Evolutionary conservation across 2,888 invertebrate genomes (phyloP).

Genomic region (Mythimna impura): DNA sequence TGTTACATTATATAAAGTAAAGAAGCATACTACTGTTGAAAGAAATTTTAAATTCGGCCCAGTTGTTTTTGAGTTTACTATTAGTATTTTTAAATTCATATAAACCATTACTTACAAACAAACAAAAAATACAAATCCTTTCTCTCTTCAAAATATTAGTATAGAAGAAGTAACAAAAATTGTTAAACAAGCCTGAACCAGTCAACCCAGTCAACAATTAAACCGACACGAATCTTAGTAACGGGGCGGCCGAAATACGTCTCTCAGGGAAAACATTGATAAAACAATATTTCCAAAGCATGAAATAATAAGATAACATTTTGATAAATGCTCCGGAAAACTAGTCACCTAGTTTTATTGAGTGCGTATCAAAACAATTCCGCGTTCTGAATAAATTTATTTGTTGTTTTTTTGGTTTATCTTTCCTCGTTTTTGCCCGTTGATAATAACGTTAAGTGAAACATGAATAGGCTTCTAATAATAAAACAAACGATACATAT

Average conservation of each 20-base stretch:
- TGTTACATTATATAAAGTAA: no score
- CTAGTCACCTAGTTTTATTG: conserved; percentile 47
- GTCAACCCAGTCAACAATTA: conserved; percentile 64
- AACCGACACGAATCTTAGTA: conserved; percentile 65
- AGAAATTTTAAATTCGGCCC: no score
- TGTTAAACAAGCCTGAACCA: conserved; percentile 67
- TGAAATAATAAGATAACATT: conserved; percentile 42
- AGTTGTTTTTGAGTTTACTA: no score
- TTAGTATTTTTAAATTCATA: no score
- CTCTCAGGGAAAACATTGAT: conserved; percentile 35
- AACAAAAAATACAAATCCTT: no score
- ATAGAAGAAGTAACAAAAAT: no score
- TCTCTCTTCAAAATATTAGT: no score
- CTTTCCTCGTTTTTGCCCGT: conserved; percentile 29
- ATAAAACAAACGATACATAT: conserved; percentile 45
- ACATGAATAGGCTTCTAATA: conserved; percentile 24
- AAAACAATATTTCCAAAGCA: conserved; percentile 32
- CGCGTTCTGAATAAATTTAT: conserved; percentile 46
- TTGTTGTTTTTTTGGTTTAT: conserved; percentile 33
- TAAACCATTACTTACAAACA: no score
- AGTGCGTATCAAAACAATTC: conserved; percentile 57
- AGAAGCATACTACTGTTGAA: no score
- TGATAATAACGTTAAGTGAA: conserved; percentile 30
- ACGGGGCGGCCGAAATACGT: conserved; percentile 71
- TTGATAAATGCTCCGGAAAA: conserved; percentile 40